Evolutionary conservation across 2,888 invertebrate species (phyloP), one percentile per base, ranked within the genome.

Genomic region (Dromius quadrimaculatus): DNA sequence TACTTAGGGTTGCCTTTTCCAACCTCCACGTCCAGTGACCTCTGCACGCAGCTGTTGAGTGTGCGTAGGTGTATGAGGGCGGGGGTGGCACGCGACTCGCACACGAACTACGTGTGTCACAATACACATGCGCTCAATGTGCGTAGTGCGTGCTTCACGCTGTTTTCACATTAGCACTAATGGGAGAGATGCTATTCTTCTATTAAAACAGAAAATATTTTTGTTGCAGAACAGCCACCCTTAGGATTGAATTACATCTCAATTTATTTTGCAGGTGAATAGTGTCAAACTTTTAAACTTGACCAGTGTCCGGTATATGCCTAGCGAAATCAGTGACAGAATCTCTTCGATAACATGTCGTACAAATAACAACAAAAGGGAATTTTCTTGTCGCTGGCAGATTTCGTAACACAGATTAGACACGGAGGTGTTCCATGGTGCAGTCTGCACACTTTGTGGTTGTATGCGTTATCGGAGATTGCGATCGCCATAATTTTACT

Each of bases 111-210:
- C 47, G 47, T 22, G 47, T 47, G 47, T 47, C 59, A 20, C 36
- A 59, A 32, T n/a, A 38, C 41, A 23, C 28, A 28, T 32, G 22
- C 43, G 13, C n/a, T 15, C n/a, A n/a, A n/a, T n/a, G n/a, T n/a
- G n/a, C n/a, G n/a, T n/a, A n/a, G 28, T 22, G 23, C 41, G 41
- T 66, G 66, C 19, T 34, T 11, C 19, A 13, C 23, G 62, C 41
- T 62, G 38, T 62, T 62, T 62, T 38, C 41, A 62, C 62, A 62
- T 62, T 62, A 47, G 47, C 22, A 15, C 50, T 65, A 65, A 65
- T 65, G 36, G 65, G 28, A 8, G 28, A 28, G 28, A 28, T 28
- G 3, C 28, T 28, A 28, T 28, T 28, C 3, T 3, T 8, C 8
- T 5, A 28, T 8, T 28, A 28, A 28, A 5, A 3, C 8, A 28